Percentiles rank a stretch among this genome's conserved stretches.
phyloP scores from a whole-genome alignment of 2,797 vertebrate genomes.

The Mus spretus region DNA sequence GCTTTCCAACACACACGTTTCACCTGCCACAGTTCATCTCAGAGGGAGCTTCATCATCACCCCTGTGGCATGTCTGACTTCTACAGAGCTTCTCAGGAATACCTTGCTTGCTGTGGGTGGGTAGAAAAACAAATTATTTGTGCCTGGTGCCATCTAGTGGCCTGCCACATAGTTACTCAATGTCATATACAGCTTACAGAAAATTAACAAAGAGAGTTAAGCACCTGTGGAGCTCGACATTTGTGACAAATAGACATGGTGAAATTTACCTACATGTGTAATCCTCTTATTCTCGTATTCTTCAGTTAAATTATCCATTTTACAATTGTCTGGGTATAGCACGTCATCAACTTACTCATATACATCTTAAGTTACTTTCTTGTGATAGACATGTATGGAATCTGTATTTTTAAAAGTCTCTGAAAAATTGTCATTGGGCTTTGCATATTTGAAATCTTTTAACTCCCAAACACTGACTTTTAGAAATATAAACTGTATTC shows the following conservation, averaged over 20 bases:
- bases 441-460: slow-evolving; percentile 42
- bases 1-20: background rate
- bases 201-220: background rate
- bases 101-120: background rate
- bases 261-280: background rate
- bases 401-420: slow-evolving; percentile 67
- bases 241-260: background rate
- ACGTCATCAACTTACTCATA: slow-evolving; percentile 57
- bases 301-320: slow-evolving; percentile 39
- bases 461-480: slow-evolving; percentile 20
- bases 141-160: slow-evolving; percentile 88
- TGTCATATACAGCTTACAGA: background rate
- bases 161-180: background rate
- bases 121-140: slow-evolving; percentile 39
- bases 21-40: slow-evolving; percentile 45
- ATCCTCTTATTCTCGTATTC: background rate
- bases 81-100: background rate
- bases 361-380: slow-evolving; percentile 63
- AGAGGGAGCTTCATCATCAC: background rate
- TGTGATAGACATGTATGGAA: slow-evolving; percentile 69
- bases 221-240: background rate
- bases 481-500: slow-evolving; percentile 28
- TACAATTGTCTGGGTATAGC: slow-evolving; percentile 21
- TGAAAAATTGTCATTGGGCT: slow-evolving; percentile 54
- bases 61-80: background rate